These are phyloP conservation scores for Gymnodraco acuticeps DNA, from an alignment of 2,797 vertebrate species.

Conservation along the genomic window DNA sequence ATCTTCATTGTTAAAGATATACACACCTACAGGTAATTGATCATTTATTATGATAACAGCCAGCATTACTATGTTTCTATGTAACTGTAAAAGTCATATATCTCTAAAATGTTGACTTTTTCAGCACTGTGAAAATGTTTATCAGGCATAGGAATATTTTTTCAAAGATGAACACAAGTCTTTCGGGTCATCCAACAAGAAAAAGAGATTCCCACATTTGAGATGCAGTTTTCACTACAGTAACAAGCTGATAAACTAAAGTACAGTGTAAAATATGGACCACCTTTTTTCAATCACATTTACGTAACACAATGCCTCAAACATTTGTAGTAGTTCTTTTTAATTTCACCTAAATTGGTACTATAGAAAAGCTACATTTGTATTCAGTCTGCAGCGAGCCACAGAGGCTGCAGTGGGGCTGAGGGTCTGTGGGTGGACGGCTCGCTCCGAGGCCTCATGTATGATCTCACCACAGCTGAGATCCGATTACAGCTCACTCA, in stretches of 20 bases:
- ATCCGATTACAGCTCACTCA: slow-evolving; percentile 82
- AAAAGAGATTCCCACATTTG: neutral
- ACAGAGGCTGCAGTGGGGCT: slow-evolving; percentile 45
- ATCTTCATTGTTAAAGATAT: slow-evolving; percentile 3
- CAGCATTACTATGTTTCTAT: neutral
- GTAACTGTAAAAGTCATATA: neutral
- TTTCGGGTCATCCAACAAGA: neutral
- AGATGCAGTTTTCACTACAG: neutral
- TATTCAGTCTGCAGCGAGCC: slow-evolving; percentile 46
- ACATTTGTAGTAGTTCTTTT: neutral
- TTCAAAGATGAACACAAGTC: neutral
- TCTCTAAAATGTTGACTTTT: neutral
- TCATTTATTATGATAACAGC: neutral
- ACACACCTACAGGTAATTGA: neutral
- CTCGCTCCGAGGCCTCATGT: slow-evolving; percentile 58
- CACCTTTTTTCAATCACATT: neutral
- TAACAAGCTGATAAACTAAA: neutral
- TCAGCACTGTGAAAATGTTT: neutral
- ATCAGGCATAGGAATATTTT: neutral
- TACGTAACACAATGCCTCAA: slow-evolving; percentile 5
- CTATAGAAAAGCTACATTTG: slow-evolving; percentile 30
- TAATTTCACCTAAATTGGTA: slow-evolving; percentile 23
- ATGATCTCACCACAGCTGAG: slow-evolving; percentile 81
- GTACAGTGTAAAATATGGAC: neutral
- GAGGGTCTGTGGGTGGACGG: slow-evolving; percentile 67